These are phyloP conservation scores for Leiothrix lutea DNA, from an alignment of 2,113 vertebrate species.

Conservation along the genomic window DNA sequence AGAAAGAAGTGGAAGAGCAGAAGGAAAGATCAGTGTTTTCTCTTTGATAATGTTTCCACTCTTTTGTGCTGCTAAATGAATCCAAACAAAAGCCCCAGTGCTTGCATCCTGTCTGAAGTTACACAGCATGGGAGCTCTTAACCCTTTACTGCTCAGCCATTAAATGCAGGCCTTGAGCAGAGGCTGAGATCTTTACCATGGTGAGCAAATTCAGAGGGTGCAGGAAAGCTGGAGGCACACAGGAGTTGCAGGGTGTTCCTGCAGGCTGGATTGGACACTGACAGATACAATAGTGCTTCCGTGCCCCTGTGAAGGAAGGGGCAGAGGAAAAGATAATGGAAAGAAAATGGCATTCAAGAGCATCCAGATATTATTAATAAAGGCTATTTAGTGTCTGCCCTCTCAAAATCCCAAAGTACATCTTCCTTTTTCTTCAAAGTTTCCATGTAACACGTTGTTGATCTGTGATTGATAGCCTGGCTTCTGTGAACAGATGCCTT, in stretches of 20 bases:
- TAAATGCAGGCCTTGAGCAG: background rate
- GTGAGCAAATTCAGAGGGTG: background rate
- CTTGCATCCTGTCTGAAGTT: background rate
- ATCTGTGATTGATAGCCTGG: background rate
- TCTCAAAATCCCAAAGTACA: background rate
- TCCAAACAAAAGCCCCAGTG: background rate
- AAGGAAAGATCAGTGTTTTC: background rate
- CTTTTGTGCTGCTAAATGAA: background rate
- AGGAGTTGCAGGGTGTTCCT: background rate
- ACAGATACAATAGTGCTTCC: background rate
- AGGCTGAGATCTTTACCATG: background rate
- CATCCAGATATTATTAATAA: background rate
- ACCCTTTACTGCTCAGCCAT: background rate
- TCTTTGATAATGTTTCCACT: background rate
- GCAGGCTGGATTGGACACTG: background rate
- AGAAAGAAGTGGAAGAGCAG: background rate
- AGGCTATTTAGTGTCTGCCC: background rate
- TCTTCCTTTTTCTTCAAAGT: background rate
- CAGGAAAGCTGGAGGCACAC: fast-evolving
- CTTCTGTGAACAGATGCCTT: background rate
- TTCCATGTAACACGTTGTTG: background rate
- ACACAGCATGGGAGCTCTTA: background rate
- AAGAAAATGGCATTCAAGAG: background rate
- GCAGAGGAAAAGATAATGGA: background rate
- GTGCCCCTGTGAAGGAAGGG: background rate